Evolutionary conservation across 2,797 vertebrate species (phyloP).

Genomic region (Protosalanx chinensis): DNA sequence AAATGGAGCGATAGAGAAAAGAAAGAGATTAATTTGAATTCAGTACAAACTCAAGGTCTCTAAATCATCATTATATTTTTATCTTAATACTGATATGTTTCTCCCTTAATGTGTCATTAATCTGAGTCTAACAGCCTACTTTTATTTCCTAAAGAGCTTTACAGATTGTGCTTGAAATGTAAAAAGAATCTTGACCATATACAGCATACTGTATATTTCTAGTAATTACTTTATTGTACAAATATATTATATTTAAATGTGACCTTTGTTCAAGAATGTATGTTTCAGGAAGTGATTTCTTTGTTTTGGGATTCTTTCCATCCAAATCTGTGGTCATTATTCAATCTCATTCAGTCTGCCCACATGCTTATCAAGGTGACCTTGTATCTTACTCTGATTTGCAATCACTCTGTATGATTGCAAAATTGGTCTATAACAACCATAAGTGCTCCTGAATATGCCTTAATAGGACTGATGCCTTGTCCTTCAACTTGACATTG

Average conservation of each 20-base stretch:
- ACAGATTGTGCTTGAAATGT: not conserved
- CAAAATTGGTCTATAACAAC: not conserved
- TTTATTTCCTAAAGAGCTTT: not conserved
- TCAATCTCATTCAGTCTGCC: not conserved
- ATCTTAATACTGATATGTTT: not conserved
- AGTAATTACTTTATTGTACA: not conserved
- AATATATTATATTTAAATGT: not conserved
- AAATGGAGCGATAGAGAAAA: slow-evolving; percentile 20
- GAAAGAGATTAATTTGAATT: slow-evolving; percentile 30
- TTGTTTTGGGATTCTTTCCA: not conserved
- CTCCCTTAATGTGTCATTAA: slow-evolving; percentile 6
- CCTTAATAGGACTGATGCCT: not conserved
- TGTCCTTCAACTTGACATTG: not conserved
- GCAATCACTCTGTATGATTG: slow-evolving; percentile 5
- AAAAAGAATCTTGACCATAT: not conserved
- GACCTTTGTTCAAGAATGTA: not conserved
- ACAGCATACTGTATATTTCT: not conserved
- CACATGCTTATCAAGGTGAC: not conserved
- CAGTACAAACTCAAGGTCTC: slow-evolving; percentile 35
- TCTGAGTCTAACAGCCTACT: not conserved
- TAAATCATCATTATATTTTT: slow-evolving; percentile 29
- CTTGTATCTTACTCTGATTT: slow-evolving; percentile 3
- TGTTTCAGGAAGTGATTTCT: not conserved
- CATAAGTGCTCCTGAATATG: not conserved
- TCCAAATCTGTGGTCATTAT: not conserved